These are phyloP conservation scores for Auanema freiburgensis DNA, from an alignment of 2,888 invertebrate species.

Conservation along the genomic window DNA sequence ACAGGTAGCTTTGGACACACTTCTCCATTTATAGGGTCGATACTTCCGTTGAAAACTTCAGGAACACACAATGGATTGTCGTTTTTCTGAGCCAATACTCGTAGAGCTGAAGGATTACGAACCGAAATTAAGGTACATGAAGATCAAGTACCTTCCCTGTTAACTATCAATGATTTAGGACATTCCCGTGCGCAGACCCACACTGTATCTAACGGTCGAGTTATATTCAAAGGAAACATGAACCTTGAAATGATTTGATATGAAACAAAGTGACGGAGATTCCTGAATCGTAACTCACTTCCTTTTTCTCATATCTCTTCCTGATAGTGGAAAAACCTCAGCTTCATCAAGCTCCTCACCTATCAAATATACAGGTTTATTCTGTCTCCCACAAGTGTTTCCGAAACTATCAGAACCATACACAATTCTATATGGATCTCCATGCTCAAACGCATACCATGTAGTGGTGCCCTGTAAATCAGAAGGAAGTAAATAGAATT, in stretches of 20 bases:
- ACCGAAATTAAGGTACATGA: background rate
- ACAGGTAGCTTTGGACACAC: constrained; percentile 18
- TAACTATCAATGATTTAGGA: constrained; percentile 8
- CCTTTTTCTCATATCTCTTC: constrained; percentile 15
- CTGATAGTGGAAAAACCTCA: constrained; percentile 11
- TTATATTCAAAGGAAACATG: constrained; percentile 20
- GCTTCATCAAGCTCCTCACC: background rate
- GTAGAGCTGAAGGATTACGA: constrained; percentile 5
- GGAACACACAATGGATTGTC: constrained; percentile 12
- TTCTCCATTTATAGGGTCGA: background rate
- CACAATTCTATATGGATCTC: constrained; percentile 76
- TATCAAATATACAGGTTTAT: constrained; percentile 4
- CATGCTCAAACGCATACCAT: constrained; percentile 23
- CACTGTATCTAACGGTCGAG: constrained; percentile 16
- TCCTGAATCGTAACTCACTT: constrained; percentile 5
- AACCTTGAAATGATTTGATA: constrained; percentile 8
- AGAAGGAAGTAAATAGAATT: background rate
- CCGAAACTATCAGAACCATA: constrained; percentile 93
- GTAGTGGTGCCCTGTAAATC: constrained; percentile 20
- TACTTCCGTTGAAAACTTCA: background rate
- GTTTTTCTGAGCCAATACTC: background rate
- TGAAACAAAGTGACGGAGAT: no score
- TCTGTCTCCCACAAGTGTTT: constrained; percentile 80
- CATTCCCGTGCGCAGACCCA: constrained; percentile 20
- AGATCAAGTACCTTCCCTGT: background rate